Evolutionary conservation across 2,113 vertebrate species (phyloP).

Genomic region (Cryptomyrus ogoouensis): DNA sequence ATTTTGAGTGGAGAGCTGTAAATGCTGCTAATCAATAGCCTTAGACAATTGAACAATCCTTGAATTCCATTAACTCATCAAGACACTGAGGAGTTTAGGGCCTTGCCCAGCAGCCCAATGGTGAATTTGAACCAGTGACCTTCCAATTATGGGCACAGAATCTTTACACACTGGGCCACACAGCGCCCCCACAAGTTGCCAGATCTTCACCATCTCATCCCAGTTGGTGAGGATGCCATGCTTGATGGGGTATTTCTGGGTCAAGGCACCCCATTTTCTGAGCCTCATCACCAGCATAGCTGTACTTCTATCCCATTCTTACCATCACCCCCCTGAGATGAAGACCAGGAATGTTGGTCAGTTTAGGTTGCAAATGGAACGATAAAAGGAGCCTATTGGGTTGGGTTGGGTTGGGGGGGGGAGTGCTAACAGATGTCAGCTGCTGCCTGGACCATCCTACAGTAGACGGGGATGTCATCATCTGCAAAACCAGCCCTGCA

Average conservation of each 20-base stretch:
- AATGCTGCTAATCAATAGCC: not conserved
- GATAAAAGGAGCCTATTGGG: too few relatives aligned
- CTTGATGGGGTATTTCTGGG: too few relatives aligned
- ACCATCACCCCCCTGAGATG: too few relatives aligned
- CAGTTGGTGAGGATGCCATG: not conserved
- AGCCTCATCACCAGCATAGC: too few relatives aligned
- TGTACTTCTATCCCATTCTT: too few relatives aligned
- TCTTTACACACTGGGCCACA: not conserved
- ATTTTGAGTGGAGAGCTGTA: not conserved
- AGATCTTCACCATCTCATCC: not conserved
- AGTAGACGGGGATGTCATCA: not conserved
- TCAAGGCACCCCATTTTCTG: too few relatives aligned
- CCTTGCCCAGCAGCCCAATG: not conserved
- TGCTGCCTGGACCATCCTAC: not conserved
- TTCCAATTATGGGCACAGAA: not conserved
- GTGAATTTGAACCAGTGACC: not conserved
- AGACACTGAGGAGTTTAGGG: not conserved
- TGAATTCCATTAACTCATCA: not conserved
- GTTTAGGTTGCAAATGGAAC: too few relatives aligned
- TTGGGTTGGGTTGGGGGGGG: too few relatives aligned
- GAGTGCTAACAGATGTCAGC: not conserved
- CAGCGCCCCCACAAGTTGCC: not conserved
- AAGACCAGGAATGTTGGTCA: too few relatives aligned
- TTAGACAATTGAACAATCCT: not conserved
- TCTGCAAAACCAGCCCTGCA: not conserved